Evolutionary conservation across 1,140 invertebrate species (phyloP).

Genomic region (Episyrphus balteatus): DNA sequence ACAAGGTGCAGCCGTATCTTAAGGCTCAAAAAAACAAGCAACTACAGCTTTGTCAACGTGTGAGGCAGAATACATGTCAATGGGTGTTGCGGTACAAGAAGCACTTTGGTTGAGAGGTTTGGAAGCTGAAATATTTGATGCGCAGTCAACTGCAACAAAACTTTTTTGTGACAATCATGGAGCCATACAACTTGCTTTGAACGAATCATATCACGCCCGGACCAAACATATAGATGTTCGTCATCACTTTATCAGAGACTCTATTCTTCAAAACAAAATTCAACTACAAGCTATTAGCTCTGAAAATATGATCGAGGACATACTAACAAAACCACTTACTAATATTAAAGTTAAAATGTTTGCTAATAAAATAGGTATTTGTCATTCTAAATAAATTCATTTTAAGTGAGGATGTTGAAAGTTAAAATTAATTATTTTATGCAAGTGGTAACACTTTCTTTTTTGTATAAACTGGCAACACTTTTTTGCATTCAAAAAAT

Average conservation of each 20-base stretch:
- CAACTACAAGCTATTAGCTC: too few relatives aligned
- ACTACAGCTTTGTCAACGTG: conserved; percentile 29
- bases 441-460: too few relatives aligned
- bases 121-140: background rate
- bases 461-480: too few relatives aligned
- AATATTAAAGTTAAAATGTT: too few relatives aligned
- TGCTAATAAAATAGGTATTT: too few relatives aligned
- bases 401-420: too few relatives aligned
- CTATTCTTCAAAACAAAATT: too few relatives aligned
- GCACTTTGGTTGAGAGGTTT: conserved; percentile 19
- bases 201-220: background rate
- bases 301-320: too few relatives aligned
- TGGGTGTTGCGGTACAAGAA: conserved; percentile 30
- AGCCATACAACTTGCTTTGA: background rate
- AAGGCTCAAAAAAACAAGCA: conserved; percentile 25
- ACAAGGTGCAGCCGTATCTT: conserved; percentile 21
- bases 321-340: too few relatives aligned
- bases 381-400: too few relatives aligned
- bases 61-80: conserved; percentile 36
- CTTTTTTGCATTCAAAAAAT: too few relatives aligned
- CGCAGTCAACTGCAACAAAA: background rate
- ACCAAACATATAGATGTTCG: conserved; percentile 2
- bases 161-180: conserved; percentile 3
- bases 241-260: background rate
- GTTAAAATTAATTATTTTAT: too few relatives aligned